Conservation (phyloP, 2,113 vertebrate genomes). For the Bagarius yarrelli region DNA sequence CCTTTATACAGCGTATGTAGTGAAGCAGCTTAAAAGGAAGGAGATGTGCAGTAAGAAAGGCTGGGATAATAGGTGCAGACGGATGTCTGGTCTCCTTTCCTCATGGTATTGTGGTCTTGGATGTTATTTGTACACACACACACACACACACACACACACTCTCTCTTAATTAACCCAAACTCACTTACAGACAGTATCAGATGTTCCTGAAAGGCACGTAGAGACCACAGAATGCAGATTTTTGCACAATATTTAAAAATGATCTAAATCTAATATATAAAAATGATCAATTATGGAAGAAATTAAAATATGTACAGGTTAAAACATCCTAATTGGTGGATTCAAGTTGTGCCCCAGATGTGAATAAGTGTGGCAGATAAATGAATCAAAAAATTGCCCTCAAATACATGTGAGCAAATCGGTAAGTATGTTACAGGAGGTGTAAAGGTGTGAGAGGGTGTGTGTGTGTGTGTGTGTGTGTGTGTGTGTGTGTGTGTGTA, state of each 20-base stretch:
- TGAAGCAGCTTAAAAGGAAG: constrained; percentile 61
- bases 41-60: constrained; percentile 41
- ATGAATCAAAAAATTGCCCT: no score
- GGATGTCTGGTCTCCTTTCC: constrained; percentile 68
- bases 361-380: no score
- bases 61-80: constrained; percentile 67
- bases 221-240: not conserved
- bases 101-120: constrained; percentile 58
- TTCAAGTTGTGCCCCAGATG: no score
- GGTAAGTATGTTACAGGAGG: not conserved
- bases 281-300: no score
- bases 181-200: constrained; percentile 2
- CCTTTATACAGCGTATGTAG: constrained; percentile 29
- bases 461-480: constrained; percentile 26
- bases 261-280: no score
- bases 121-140: constrained; percentile 30
- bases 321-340: no score
- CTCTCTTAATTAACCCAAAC: constrained; percentile 4
- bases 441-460: constrained; percentile 8
- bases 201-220: not conserved
- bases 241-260: no score
- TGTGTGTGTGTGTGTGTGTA: not conserved
- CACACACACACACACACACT: constrained; percentile 48
- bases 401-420: not conserved
- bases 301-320: no score